A percentile compares a stretch with the other conserved stretches of the same genome.
These are phyloP conservation scores for Syngnathoides biaculeatus DNA, from an alignment of 2,113 vertebrate species.

Conservation along the genomic window DNA sequence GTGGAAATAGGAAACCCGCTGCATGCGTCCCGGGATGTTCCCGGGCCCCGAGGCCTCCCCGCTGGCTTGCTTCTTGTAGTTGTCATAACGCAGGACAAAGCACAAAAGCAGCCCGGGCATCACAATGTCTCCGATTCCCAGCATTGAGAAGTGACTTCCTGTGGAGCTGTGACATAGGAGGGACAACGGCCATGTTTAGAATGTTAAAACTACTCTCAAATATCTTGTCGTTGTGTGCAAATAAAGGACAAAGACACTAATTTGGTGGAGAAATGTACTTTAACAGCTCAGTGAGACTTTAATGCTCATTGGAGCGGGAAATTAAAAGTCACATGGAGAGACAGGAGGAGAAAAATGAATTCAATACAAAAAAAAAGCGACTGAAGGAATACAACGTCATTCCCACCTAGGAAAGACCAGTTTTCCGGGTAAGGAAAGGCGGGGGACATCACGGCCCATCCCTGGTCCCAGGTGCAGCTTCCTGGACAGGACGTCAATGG, in stretches of 20 bases:
- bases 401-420: conserved; percentile 95
- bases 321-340: background rate
- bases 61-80: conserved; percentile 95
- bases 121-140: conserved; percentile 98
- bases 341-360: background rate
- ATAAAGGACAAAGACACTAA: background rate
- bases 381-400: background rate
- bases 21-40: conserved; percentile 93
- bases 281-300: background rate
- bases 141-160: conserved; percentile 98
- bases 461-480: conserved; percentile 95
- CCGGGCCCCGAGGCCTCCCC: conserved; percentile 81
- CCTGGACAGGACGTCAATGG: conserved; percentile 92
- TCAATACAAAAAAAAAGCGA: background rate
- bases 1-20: conserved; percentile 98
- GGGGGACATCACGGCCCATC: conserved; percentile 92
- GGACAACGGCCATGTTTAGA: background rate
- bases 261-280: background rate
- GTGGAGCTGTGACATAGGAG: conserved; percentile 78
- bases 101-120: conserved; percentile 98
- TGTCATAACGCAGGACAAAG: conserved; percentile 96
- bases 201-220: background rate
- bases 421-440: conserved; percentile 94
- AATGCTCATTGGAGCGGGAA: conserved; percentile 1
- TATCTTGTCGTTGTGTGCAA: background rate